A percentile compares a stretch with the other conserved stretches of the same genome.
phyloP scores from a whole-genome alignment of 2,113 vertebrate species.

The Colinus virginianus region DNA sequence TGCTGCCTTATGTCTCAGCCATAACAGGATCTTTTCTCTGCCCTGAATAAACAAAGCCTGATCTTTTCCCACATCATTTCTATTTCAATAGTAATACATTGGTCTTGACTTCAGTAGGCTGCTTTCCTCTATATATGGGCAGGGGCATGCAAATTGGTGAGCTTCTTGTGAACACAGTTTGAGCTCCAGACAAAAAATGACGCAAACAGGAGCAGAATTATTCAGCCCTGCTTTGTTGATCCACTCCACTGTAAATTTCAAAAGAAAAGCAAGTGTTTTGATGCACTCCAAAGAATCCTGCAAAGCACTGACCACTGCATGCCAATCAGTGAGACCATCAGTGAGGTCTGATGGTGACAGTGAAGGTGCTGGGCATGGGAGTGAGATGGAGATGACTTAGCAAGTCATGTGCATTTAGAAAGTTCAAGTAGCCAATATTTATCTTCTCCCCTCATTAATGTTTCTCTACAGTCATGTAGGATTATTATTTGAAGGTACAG shows the following conservation, averaged over 20 bases:
- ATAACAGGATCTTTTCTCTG: slow-evolving; percentile 35
- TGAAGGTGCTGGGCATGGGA: neutral
- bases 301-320: neutral
- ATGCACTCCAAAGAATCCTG: neutral
- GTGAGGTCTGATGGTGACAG: neutral
- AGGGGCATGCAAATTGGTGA: neutral
- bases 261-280: neutral
- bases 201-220: neutral
- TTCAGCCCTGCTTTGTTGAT: neutral
- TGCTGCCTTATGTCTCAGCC: slow-evolving; percentile 40
- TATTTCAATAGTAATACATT: slow-evolving; percentile 32
- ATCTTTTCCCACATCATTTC: slow-evolving; percentile 41
- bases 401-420: neutral
- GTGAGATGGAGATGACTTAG: neutral
- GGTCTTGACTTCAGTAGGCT: neutral
- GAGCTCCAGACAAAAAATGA: neutral
- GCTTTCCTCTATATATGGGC: neutral
- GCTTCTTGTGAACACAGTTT: neutral
- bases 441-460: neutral
- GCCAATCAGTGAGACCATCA: neutral
- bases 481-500: neutral
- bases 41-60: slow-evolving; percentile 47
- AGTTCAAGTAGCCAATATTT: neutral
- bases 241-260: neutral
- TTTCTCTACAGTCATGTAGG: neutral